phyloP scores from a whole-genome alignment of 2,888 invertebrate genomes.

The Megastigmus dorsalis region DNA sequence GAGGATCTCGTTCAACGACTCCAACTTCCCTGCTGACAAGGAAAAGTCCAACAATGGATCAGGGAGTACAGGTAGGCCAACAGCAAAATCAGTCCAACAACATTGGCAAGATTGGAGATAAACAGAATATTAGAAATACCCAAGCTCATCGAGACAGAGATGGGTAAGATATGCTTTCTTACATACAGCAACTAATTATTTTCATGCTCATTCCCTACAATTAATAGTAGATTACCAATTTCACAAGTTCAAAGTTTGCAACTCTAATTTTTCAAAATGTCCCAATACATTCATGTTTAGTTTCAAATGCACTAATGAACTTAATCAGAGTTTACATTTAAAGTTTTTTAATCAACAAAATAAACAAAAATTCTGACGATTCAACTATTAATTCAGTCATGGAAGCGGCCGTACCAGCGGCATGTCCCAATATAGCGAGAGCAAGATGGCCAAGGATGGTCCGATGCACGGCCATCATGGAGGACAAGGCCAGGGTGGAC shows the following conservation, averaged over 20 bases:
- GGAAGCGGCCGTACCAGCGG: conserved; percentile 66
- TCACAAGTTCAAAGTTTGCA: no score
- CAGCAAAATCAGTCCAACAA: conserved; percentile 68
- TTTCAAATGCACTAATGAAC: no score
- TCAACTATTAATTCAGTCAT: conserved; percentile 60
- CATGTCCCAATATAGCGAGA: conserved; percentile 69
- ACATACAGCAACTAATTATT: not conserved
- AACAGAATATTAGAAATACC: conserved; percentile 64
- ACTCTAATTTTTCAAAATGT: not conserved
- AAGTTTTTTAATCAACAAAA: no score
- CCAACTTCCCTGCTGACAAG: conserved; percentile 83
- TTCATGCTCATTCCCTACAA: not conserved
- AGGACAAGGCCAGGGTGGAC: conserved; percentile 52
- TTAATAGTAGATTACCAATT: not conserved
- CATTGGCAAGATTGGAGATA: conserved; percentile 68
- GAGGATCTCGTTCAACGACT: conserved; percentile 87
- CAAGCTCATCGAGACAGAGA: conserved; percentile 70
- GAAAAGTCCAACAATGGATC: conserved; percentile 91
- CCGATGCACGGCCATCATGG: conserved; percentile 61
- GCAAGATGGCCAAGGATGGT: conserved; percentile 57
- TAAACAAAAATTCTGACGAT: not conserved
- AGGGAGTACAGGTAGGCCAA: conserved; percentile 83
- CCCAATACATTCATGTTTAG: not conserved
- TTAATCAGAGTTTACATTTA: no score
- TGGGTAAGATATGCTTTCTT: conserved; percentile 60